Base-by-base conservation (phyloP, 2,888 invertebrate genomes). In the Myathropa florea region DNA sequence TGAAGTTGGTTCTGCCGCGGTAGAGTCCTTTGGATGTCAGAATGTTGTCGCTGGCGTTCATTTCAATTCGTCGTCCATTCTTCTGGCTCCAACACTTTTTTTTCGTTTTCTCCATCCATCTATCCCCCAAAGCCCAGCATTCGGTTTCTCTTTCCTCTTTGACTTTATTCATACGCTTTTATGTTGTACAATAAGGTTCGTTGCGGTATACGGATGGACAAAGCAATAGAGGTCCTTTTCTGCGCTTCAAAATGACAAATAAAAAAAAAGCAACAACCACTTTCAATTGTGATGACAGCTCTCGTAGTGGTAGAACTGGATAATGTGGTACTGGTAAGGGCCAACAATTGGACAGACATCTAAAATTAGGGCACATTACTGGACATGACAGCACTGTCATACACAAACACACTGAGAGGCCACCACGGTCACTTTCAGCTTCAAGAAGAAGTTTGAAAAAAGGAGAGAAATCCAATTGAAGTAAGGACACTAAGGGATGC, bases 321-420 rank as follows among this genome's bases (percentile, higher is more conserved):
- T 65, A 79, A 67, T 53, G 60, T 83, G 73, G 59, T 68, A 70
- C 68, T 83, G 83, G 73, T 63, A 68, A 72, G 68, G 79, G 79
- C 79, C 73, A 73, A 76, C 76, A 84, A 84, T 81, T 84, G 84
- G 72, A 84, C 71, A 67, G 65, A 84, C 75, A 81, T 65, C 76
- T 71, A 63, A 81, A 84, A 80, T 76, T 76, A 76, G 80, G 80
- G 76, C 84, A 81, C 71, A 81, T 80, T 80, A 80, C 84, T 84
- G 84, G 81, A 84, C 80, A 81, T 71, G 84, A 81, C 81, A 84
- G 84, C 71, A 57, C 71, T 70, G 76, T 65, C 80, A 67, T 30
- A 75, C 24, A 67, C 39, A 65, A 60, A 39, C 55, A 59, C 36
- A 23, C 33, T 18, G 26, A 12, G 36, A 63, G 57, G 18, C 21